phyloP scores from a whole-genome alignment of 2,888 invertebrate species.

The Epinotia demarniana region DNA sequence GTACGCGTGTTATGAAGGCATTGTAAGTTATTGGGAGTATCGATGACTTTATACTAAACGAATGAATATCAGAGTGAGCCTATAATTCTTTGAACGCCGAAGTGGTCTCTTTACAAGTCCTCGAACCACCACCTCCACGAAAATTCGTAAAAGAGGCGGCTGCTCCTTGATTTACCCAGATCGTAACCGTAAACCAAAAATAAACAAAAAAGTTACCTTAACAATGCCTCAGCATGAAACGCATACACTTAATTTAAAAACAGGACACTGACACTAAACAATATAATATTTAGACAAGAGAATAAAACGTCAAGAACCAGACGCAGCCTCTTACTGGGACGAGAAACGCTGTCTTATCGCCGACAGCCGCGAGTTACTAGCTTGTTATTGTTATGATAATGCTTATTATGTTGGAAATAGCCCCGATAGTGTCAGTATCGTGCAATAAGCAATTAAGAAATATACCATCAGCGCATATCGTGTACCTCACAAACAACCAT shows the following conservation, averaged over 20 bases:
- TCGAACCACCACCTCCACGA: too few species aligned
- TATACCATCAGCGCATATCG: conserved; percentile 67
- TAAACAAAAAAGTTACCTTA: conserved; percentile 36
- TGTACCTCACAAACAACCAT: conserved; percentile 66
- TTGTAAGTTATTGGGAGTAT: conserved; percentile 19
- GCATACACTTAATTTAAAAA: conserved; percentile 28
- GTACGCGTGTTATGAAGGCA: conserved; percentile 12
- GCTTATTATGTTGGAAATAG: conserved; percentile 82
- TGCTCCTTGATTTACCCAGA: too few species aligned
- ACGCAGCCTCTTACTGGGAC: conserved; percentile 48
- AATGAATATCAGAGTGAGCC: background rate
- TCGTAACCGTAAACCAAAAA: background rate
- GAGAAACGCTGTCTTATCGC: conserved; percentile 21
- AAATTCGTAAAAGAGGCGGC: too few species aligned
- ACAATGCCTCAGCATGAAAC: conserved; percentile 28
- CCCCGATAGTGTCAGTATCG: conserved; percentile 77
- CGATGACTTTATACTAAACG: conserved; percentile 16
- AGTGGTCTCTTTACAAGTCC: too few species aligned
- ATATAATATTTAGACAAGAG: background rate
- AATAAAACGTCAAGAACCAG: conserved; percentile 1
- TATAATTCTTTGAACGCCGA: background rate
- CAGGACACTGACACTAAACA: conserved; percentile 30
- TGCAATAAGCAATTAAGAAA: conserved; percentile 80
- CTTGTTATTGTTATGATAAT: conserved; percentile 84
- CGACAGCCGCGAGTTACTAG: conserved; percentile 59